A percentile compares a stretch with the other conserved stretches of the same genome.
Evolutionary conservation across 2,113 vertebrate species (phyloP).

Genomic region (Vidua chalybeata): DNA sequence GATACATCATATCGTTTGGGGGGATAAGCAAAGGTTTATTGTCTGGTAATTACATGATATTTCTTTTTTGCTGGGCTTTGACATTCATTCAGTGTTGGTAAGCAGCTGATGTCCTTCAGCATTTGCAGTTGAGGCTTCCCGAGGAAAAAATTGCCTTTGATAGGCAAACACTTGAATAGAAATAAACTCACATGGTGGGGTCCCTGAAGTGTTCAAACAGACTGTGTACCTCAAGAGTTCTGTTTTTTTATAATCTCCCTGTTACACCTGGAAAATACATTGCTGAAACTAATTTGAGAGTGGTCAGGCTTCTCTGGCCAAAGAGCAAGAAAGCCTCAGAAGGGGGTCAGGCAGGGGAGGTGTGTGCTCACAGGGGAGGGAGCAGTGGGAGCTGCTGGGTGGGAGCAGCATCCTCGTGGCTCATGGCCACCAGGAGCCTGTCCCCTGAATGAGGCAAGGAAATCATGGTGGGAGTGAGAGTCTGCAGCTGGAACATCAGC

Average conservation of each 20-base stretch:
- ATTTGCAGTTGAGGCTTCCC: neutral
- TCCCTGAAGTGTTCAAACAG: neutral
- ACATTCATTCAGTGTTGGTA: neutral
- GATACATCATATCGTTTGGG: neutral
- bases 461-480: too few relatives aligned
- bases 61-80: neutral
- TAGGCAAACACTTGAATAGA: neutral
- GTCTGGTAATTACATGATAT: neutral
- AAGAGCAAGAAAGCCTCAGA: neutral
- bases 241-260: neutral
- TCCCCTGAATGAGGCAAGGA: neutral
- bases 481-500: neutral
- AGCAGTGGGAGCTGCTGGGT: neutral
- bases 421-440: neutral
- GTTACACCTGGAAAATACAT: neutral
- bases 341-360: neutral
- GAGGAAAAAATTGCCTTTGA: neutral
- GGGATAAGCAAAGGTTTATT: neutral
- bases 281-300: neutral
- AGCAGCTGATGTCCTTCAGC: neutral
- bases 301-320: neutral
- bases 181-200: neutral
- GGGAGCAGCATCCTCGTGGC: neutral
- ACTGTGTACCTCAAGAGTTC: neutral
- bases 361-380: neutral